Conservation (phyloP, 2,113 vertebrate genomes). For the Poeciliopsis retropinna region DNA sequence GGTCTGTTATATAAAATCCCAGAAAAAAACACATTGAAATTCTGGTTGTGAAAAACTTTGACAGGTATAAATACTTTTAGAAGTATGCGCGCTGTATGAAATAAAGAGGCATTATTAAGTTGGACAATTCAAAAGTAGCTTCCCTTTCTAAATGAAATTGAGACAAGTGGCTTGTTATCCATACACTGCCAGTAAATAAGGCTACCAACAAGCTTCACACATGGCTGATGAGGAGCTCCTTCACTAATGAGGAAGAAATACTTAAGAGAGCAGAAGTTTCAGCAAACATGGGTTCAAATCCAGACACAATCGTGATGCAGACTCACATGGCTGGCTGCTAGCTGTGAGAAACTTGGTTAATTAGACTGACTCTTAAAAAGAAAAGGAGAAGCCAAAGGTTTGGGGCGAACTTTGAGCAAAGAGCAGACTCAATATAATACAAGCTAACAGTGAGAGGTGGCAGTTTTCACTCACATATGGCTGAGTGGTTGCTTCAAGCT, state of each 20-base stretch:
- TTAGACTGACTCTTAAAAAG: slow-evolving; percentile 73
- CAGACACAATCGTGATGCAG: slow-evolving; percentile 39
- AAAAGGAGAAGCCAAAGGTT: slow-evolving; percentile 74
- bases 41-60: no score
- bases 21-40: no score
- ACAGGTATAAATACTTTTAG: neutral
- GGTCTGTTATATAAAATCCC: neutral
- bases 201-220: slow-evolving; percentile 44
- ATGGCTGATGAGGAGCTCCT: slow-evolving; percentile 38
- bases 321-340: slow-evolving; percentile 54
- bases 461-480: slow-evolving; percentile 74
- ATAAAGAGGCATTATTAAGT: neutral
- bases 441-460: slow-evolving; percentile 72
- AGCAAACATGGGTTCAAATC: slow-evolving; percentile 46
- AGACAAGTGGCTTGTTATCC: slow-evolving; percentile 21
- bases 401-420: slow-evolving; percentile 73
- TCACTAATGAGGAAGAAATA: slow-evolving; percentile 39
- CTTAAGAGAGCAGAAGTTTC: slow-evolving; percentile 44
- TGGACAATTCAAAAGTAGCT: slow-evolving; percentile 4
- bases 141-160: slow-evolving; percentile 9
- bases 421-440: slow-evolving; percentile 63
- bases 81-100: neutral
- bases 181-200: slow-evolving; percentile 36
- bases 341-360: slow-evolving; percentile 65
- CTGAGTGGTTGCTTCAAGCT: slow-evolving; percentile 79